A percentile compares a stretch with the other conserved stretches of the same genome.
Evolutionary conservation across 1,140 invertebrate species (phyloP).

Genomic region (Trichonephila inaurata): DNA sequence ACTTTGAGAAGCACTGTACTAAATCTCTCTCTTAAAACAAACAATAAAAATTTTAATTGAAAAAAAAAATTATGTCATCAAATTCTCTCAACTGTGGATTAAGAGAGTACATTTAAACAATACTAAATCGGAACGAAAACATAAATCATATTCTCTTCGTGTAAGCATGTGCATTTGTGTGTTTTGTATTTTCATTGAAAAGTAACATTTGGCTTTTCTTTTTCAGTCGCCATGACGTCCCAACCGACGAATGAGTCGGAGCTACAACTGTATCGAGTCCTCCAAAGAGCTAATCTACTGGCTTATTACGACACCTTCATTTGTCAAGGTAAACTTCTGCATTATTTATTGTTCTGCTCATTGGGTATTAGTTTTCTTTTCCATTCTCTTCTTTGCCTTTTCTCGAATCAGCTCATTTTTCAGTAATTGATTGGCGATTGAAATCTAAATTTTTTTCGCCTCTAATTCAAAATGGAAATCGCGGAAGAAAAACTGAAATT

Average conservation of each 20-base stretch:
- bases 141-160: not conserved
- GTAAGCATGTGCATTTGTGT: not conserved
- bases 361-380: conserved; percentile 3
- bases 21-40: too few relatives aligned
- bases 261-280: conserved; percentile 95
- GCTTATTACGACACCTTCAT: conserved; percentile 98
- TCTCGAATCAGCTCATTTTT: not conserved
- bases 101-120: too few relatives aligned
- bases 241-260: conserved; percentile 96
- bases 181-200: not conserved
- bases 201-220: conserved; percentile 64
- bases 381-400: conserved; percentile 15
- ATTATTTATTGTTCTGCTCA: conserved; percentile 47
- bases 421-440: conserved; percentile 18
- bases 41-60: too few relatives aligned
- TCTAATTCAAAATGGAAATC: conserved; percentile 41
- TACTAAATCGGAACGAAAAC: not conserved
- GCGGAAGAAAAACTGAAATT: conserved; percentile 20
- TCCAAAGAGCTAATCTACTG: conserved; percentile 96
- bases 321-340: conserved; percentile 90
- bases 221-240: conserved; percentile 93
- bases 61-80: too few relatives aligned
- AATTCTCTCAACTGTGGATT: too few relatives aligned
- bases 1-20: too few relatives aligned
- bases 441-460: not conserved